A percentile compares a stretch with the other conserved stretches of the same genome.
phyloP scores from a whole-genome alignment of 2,797 vertebrate species.

The Crypturellus tataupa region DNA sequence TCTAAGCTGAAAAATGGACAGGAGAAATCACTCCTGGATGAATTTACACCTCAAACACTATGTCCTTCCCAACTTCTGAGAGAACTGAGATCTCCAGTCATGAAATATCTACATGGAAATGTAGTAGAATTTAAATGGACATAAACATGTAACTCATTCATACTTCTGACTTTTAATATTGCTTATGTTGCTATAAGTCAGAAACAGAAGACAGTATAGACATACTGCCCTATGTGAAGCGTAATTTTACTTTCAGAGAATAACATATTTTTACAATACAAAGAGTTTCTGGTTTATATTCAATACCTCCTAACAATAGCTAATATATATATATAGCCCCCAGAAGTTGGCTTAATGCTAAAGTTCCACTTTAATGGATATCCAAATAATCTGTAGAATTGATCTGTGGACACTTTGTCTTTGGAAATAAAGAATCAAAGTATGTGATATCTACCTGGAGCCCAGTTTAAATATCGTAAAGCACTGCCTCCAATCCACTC shows the following conservation, averaged over 20 bases:
- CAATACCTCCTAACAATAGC: neutral
- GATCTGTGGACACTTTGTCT: neutral
- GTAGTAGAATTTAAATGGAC: neutral
- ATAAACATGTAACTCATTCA: neutral
- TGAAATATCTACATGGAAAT: neutral
- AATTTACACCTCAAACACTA: neutral
- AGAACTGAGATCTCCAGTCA: neutral
- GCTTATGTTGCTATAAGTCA: neutral
- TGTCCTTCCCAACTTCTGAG: neutral
- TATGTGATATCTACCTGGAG: slow-evolving; percentile 85
- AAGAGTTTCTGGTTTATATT: neutral
- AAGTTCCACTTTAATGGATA: neutral
- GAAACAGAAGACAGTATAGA: neutral
- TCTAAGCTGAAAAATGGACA: neutral
- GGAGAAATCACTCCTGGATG: neutral
- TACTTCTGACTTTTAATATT: neutral
- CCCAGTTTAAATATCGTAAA: slow-evolving; percentile 94
- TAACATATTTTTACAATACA: neutral
- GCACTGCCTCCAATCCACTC: slow-evolving; percentile 90
- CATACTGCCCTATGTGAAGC: neutral
- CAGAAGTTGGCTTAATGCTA: too few relatives aligned
- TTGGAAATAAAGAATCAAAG: neutral
- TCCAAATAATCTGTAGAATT: neutral
- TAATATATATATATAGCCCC: neutral
- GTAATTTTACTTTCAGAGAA: neutral